Evolutionary conservation across 2,797 vertebrate genomes (phyloP), one percentile per base, ranked within the genome.

Genomic region (Lepidocolaptes lacrymiger): DNA sequence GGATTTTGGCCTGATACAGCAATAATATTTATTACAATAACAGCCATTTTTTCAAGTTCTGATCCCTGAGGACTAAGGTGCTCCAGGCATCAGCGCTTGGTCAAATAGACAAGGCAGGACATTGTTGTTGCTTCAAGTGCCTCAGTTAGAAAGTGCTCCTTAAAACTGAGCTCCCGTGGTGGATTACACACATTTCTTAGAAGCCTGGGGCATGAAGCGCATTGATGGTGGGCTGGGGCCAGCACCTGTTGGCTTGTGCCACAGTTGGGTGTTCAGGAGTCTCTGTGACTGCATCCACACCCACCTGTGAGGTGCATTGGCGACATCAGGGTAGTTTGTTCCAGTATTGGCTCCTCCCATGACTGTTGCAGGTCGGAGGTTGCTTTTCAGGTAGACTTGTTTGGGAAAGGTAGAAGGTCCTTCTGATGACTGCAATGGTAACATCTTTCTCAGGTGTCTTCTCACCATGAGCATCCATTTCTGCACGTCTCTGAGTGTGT

Each of bases 111-210:
- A 24, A 24, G 23, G 18, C 56, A 37, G 48, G 59, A 34, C 27
- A 37, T 36, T 69, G 46, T 68, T 39, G 34, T 81, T 94, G 88
- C 88, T 55, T 77, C 43, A 48, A 68, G 44, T 86, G 75, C 81
- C 83, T 94, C 61, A 54, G 32, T 80, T 93, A 66, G 63, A 84
- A 89, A 76, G 67, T 85, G 51, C 58, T 73, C 59, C 83, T 88
- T 71, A 69, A 55, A 89, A 58, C 24, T 41, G 78, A 26, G 30
- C 44, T 71, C 16, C 89, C 18, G 9, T 67, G 72, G 37, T 48
- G 23, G 32, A 48, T 72, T 12, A 2, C 52, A 77, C 48, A 32
- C 13, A 26, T 91, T 89, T 92, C 81, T 49, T 84, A 56, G 49
- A 34, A 84, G 56, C 78, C 43, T 14, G 14, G 23, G 82, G 85